Conservation (phyloP, 23 tunicate genomes). For the Botrylloides violaceus region DNA sequence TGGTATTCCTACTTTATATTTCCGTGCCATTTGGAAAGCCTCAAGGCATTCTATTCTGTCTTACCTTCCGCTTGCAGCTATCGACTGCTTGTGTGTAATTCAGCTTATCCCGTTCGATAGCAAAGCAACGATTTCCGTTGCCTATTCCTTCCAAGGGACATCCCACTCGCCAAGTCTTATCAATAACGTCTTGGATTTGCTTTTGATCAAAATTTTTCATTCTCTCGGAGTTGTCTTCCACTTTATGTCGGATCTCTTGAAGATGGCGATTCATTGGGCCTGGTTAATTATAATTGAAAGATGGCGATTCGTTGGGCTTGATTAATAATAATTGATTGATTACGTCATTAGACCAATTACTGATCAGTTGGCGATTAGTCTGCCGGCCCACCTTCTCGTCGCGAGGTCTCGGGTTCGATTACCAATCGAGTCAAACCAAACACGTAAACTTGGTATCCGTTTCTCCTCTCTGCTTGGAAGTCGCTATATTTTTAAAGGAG, state of each 20-base stretch:
- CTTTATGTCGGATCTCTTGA: not conserved
- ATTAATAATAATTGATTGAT: no score
- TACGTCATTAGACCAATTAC: no score
- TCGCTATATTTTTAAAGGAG: no score
- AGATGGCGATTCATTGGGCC: not conserved
- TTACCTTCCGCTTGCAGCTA: constrained; percentile 30
- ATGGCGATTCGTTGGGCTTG: no score
- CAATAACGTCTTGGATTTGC: not conserved
- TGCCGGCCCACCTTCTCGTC: no score
- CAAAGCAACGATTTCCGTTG: constrained; percentile 67
- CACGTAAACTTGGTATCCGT: no score
- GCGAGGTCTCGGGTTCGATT: no score
- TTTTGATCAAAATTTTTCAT: not conserved
- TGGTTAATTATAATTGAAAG: not conserved
- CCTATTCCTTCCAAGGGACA: constrained; percentile 60
- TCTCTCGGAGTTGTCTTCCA: not conserved
- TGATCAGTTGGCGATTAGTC: no score
- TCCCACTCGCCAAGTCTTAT: constrained; percentile 49
- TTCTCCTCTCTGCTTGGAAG: no score
- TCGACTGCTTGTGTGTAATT: constrained; percentile 43
- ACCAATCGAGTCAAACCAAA: no score
- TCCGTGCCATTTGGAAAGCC: not conserved
- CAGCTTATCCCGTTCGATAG: constrained; percentile 14
- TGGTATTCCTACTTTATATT: not conserved
- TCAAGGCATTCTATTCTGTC: not conserved